Evolutionary conservation across 2,797 vertebrate genomes (phyloP), one percentile per base, ranked within the genome.

Genomic region (Dipus sagitta): DNA sequence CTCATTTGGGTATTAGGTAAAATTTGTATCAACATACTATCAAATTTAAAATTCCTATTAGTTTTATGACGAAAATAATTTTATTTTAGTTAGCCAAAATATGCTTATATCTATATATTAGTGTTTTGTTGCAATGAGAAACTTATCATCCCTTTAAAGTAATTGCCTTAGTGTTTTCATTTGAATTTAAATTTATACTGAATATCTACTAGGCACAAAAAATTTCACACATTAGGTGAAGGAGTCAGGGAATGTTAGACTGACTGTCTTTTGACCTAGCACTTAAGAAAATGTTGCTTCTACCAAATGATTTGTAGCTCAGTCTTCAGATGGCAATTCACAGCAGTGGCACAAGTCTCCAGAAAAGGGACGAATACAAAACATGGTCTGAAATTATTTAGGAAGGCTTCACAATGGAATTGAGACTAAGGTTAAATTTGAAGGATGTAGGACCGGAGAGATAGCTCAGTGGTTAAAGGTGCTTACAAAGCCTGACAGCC

Each of bases 21-120:
- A 72, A 64, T 82, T 86, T 92, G 0, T 86, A 67, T 93, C 30
- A 70, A 4, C 10, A 52, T 76, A 71, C 62, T 89, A 79, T 86
- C 82, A 47, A 47, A 93, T 92, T 70, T 86, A 95, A 94, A 92
- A 84, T 76, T 47, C 28, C 86, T 21, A 86, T 52, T 88, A 60
- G 93, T 91, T 93, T 80, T 88, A 70, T 75, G 38, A 24, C 8
- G 21, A 86, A 78, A 64, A 78, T 11, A 64, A 60, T 83, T 84
- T 92, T 28, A 65, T 67, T 47, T 7, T 74, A 24, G 82, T 12
- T 86, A 89, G 34, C 67, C 42, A 54, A 62, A 76, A 88, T 86
- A 62, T 74, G 78, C 7, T 68, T 94, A 77, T 86, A 70, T 75
- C 38, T 90, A 11, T 81, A 60, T 71, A 24, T 78, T 91, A 91